A percentile compares a stretch with the other conserved stretches of the same genome.
These are phyloP conservation scores for Poecile atricapillus DNA, from an alignment of 2,113 vertebrate genomes.

Conservation along the genomic window DNA sequence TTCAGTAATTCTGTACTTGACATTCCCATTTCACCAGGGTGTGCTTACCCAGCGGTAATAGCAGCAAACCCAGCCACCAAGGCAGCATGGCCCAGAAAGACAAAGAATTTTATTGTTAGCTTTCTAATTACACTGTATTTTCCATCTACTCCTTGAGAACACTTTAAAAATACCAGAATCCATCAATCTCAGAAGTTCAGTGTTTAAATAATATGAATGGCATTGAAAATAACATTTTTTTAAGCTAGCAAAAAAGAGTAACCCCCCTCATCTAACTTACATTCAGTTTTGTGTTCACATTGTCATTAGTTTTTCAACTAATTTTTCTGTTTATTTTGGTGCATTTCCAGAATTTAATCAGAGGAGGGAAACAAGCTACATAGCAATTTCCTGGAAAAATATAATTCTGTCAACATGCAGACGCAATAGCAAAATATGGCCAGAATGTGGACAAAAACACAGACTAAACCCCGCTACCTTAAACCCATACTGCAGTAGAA, in stretches of 20 bases:
- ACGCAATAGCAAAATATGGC: neutral
- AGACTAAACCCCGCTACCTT: neutral
- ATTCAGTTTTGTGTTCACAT: neutral
- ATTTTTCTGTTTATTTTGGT: conserved; percentile 6
- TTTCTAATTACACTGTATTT: neutral
- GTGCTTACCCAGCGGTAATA: neutral
- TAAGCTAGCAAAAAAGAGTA: neutral
- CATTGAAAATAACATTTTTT: neutral
- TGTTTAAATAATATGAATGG: neutral
- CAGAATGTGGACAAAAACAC: neutral
- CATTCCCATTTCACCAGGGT: neutral
- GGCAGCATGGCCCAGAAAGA: neutral
- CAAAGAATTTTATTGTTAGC: neutral
- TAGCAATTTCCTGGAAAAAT: neutral
- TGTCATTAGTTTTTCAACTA: neutral
- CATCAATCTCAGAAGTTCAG: neutral
- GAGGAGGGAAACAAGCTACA: neutral
- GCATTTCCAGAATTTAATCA: conserved; percentile 12
- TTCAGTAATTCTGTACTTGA: neutral
- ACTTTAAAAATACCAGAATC: neutral
- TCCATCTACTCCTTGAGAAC: neutral
- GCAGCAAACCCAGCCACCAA: neutral
- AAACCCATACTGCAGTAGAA: neutral
- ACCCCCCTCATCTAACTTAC: neutral
- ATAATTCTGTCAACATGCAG: neutral